Evolutionary conservation across 1,140 invertebrate species (phyloP).

Genomic region (Drosophila teissieri): DNA sequence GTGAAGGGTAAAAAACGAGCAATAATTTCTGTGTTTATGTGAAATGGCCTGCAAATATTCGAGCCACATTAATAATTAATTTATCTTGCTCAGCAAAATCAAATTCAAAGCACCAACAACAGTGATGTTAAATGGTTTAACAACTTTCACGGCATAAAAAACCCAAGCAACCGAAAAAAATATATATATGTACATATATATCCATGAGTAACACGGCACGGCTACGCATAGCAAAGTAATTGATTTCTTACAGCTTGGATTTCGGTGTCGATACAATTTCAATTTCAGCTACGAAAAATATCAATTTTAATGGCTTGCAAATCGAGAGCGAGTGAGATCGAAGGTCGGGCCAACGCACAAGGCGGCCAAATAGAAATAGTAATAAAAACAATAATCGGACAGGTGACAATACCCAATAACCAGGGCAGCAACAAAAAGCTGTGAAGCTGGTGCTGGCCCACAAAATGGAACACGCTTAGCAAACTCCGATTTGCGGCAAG

Average conservation of each 20-base stretch:
- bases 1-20: constrained; percentile 63
- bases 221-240: constrained; percentile 68
- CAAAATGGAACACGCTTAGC: constrained; percentile 65
- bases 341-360: constrained; percentile 73
- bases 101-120: constrained; percentile 22
- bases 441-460: constrained; percentile 55
- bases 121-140: constrained; percentile 31
- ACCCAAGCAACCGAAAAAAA: constrained; percentile 8
- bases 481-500: constrained; percentile 18
- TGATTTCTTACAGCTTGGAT: constrained; percentile 68
- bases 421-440: constrained; percentile 54
- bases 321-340: constrained; percentile 58
- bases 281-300: constrained; percentile 49
- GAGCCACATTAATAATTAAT: constrained; percentile 63
- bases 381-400: constrained; percentile 72
- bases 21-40: constrained; percentile 40
- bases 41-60: constrained; percentile 42
- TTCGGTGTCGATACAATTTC: constrained; percentile 62
- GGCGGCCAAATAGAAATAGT: constrained; percentile 56
- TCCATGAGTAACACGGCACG: constrained; percentile 27
- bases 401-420: constrained; percentile 79
- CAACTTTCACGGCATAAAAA: constrained; percentile 62
- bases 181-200: not conserved
- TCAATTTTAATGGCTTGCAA: constrained; percentile 70
- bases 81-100: constrained; percentile 41